Evolutionary conservation across 2,797 vertebrate species (phyloP), one percentile per base, ranked within the genome.

Genomic region (Rhadinocentrus ornatus): DNA sequence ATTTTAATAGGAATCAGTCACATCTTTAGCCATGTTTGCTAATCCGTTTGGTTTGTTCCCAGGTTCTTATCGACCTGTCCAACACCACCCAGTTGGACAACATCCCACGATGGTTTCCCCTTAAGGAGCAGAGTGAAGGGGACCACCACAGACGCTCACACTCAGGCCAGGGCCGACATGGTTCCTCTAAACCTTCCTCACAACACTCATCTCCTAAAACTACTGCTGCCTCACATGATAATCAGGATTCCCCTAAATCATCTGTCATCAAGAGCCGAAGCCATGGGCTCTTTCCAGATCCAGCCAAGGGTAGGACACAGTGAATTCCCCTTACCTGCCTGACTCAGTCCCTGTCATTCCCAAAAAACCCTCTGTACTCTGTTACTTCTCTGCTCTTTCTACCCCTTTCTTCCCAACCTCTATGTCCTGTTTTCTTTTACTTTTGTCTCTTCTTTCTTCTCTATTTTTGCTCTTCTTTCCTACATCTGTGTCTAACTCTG

Each of bases 191-290:
- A 90, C 94, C 89, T 6, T 85, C 92, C 29, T 92, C 89, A 0
- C 96, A 96, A 72, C 96, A 95, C 70, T 95, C 96, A n/a, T 96
- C 96, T 9, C 96, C 98, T 50, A 99, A 99, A 83, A 94, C 95
- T 79, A 88, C 94, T 16, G 93, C 94, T 61, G 82, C 89, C 4
- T 13, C 74, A 2, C 85, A 90, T 0, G 93, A 94, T 71, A 95
- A 86, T 87, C 97, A 97, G 66, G 96, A 95, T 44, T 95, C 96
- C 8, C 96, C 97, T 44, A 99, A 98, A 90, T 96, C 97, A 6
- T 98, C 97, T 7, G 98, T 99, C 88, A 99, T 96, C 94, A 99
- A 99, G 85, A 99, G 98, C 90, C 95, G 96, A 83, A 99, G 97
- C 88, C 98, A 99, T 54, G 96, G 98, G 71, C 96, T 99, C 91